Evolutionary conservation across 1,140 invertebrate genomes (phyloP).

Genomic region (Notospermus geniculatus): DNA sequence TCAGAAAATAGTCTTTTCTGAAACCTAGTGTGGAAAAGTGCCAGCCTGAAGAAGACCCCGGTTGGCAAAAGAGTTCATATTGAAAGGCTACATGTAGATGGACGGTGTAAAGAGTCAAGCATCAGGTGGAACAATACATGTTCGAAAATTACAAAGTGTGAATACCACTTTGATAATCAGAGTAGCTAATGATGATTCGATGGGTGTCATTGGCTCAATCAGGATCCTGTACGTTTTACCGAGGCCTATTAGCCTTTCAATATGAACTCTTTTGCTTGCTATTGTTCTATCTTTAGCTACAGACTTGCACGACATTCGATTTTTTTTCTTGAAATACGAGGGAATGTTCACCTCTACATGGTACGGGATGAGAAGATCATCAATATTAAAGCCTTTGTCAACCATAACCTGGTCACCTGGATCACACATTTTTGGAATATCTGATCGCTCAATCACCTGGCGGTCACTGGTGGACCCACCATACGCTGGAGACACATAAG

Average conservation of each 20-base stretch:
- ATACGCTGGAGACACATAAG: constrained; percentile 20
- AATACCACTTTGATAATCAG: constrained; percentile 15
- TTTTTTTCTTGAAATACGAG: constrained; percentile 6
- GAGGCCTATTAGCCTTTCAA: constrained; percentile 20
- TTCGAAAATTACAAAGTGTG: constrained; percentile 16
- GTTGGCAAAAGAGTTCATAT: constrained; percentile 15
- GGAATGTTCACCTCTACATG: constrained; percentile 12
- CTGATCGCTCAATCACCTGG: constrained; percentile 16
- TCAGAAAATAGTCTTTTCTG: too few relatives aligned
- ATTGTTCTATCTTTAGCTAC: constrained; percentile 16
- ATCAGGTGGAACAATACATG: constrained; percentile 13
- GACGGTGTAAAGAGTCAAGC: too few relatives aligned
- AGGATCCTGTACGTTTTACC: constrained; percentile 16
- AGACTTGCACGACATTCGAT: not conserved
- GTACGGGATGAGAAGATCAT: constrained; percentile 14
- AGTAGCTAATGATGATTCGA: constrained; percentile 4
- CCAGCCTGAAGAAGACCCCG: too few relatives aligned
- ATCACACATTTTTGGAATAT: constrained; percentile 7
- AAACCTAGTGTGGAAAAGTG: too few relatives aligned
- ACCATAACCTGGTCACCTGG: constrained; percentile 9
- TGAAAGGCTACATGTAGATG: too few relatives aligned
- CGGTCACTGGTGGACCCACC: constrained; percentile 21
- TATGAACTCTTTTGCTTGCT: constrained; percentile 20
- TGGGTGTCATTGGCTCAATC: not conserved
- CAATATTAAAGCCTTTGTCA: too few relatives aligned